These are phyloP conservation scores for Alfaro cultratus DNA, from an alignment of 2,797 vertebrate genomes.

Conservation along the genomic window DNA sequence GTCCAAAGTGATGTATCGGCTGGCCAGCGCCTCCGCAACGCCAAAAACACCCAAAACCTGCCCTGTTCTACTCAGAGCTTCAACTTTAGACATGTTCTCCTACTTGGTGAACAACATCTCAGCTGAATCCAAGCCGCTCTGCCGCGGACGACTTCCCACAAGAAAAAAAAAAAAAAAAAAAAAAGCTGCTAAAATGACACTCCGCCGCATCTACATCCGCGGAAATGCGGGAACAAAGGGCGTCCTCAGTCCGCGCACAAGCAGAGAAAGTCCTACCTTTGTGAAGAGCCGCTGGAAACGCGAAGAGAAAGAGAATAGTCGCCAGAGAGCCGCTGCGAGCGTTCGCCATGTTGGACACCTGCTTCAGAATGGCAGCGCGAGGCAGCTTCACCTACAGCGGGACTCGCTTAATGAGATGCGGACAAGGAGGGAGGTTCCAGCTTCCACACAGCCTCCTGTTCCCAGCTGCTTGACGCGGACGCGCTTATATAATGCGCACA, in stretches of 20 bases:
- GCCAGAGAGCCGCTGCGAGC: constrained; percentile 84
- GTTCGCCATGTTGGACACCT: constrained; percentile 96
- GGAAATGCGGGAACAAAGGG: constrained; percentile 36
- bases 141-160: constrained; percentile 23
- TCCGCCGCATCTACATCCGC: background rate
- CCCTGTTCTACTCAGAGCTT: constrained; percentile 2
- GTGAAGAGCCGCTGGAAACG: constrained; percentile 85
- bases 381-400: constrained; percentile 78
- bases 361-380: constrained; percentile 86
- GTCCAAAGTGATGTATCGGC: constrained; percentile 56
- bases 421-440: constrained; percentile 39
- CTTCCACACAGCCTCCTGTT: constrained; percentile 27
- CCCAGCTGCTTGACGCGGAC: background rate
- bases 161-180: background rate
- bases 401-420: constrained; percentile 77
- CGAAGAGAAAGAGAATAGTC: constrained; percentile 86
- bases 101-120: constrained; percentile 41
- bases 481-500: background rate
- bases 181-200: background rate
- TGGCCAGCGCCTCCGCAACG: constrained; percentile 21
- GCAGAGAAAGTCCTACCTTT: constrained; percentile 82
- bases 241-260: background rate
- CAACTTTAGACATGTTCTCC: constrained; percentile 60
- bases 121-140: constrained; percentile 22
- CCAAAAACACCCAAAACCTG: constrained; percentile 2